Percentiles rank a stretch among this genome's conserved stretches.
phyloP scores from a whole-genome alignment of 2,797 vertebrate species.

The Synaphobranchus kaupii region DNA sequence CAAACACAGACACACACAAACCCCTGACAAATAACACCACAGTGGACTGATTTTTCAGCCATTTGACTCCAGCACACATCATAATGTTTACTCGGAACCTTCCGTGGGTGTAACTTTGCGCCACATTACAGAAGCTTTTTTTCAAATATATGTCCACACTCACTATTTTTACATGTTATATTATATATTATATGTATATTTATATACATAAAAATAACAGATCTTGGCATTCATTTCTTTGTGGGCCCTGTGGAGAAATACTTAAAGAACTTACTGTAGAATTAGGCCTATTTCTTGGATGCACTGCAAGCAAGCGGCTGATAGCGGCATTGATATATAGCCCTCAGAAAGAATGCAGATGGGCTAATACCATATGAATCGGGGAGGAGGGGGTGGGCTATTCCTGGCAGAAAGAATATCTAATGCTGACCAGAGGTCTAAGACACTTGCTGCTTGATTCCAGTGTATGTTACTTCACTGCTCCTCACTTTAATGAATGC shows the following conservation, averaged over 20 bases:
- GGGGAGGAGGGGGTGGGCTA: slow-evolving; percentile 25
- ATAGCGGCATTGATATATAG: not conserved
- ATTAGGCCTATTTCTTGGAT: not conserved
- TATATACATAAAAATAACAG: not conserved
- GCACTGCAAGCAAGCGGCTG: not conserved
- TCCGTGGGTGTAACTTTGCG: not conserved
- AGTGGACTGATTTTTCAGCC: not conserved
- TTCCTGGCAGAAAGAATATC: slow-evolving; percentile 54
- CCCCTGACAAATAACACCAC: not conserved
- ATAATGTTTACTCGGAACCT: not conserved
- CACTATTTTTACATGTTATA: not conserved
- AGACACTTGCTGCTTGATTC: slow-evolving; percentile 51
- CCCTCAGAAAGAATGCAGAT: not conserved
- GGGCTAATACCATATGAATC: not conserved
- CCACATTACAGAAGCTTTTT: not conserved
- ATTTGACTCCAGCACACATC: not conserved
- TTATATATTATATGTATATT: too few relatives aligned
- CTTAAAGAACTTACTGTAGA: not conserved
- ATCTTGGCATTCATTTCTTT: not conserved
- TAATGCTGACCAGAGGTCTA: slow-evolving; percentile 43
- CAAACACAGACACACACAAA: not conserved
- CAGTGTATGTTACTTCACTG: slow-evolving; percentile 48
- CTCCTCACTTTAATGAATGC: slow-evolving; percentile 50
- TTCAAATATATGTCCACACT: not conserved
- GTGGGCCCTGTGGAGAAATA: not conserved